Percentiles rank a stretch among this genome's conserved stretches.
Evolutionary conservation across 2,888 invertebrate genomes (phyloP).

Genomic region (Oscheius sp.): DNA sequence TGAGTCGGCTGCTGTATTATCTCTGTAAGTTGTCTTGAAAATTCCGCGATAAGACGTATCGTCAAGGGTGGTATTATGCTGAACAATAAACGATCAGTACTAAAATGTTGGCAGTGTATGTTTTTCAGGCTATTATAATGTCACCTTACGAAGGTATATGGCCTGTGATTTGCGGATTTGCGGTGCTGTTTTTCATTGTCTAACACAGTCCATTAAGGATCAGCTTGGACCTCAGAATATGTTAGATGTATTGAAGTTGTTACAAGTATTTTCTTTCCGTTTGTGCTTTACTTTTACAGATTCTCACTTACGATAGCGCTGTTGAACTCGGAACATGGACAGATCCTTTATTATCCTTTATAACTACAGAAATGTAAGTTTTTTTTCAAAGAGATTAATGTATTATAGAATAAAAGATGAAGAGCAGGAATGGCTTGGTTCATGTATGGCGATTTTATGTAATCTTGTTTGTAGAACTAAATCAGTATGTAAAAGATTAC

Average conservation of each 20-base stretch:
- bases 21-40: conserved; percentile 30
- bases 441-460: conserved; percentile 64
- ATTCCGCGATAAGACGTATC: no score
- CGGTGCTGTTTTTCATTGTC: conserved; percentile 50
- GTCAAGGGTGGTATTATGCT: neutral
- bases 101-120: neutral
- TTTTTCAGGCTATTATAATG: conserved; percentile 54
- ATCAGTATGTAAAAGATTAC: conserved; percentile 51
- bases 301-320: conserved; percentile 59
- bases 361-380: conserved; percentile 60
- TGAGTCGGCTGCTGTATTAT: conserved; percentile 53
- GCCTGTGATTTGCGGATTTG: conserved; percentile 53
- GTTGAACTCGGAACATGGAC: conserved; percentile 57
- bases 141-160: conserved; percentile 52
- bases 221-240: conserved; percentile 64
- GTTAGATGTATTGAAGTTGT: conserved; percentile 60
- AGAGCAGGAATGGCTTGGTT: conserved; percentile 63
- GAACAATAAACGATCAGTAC: no score
- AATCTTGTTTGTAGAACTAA: conserved; percentile 64
- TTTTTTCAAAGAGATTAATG: neutral
- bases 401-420: conserved; percentile 38
- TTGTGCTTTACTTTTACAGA: conserved; percentile 30
- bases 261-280: conserved; percentile 42
- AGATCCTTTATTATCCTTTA: conserved; percentile 54
- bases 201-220: conserved; percentile 54